Conservation (phyloP, 2,888 invertebrate species). For the Carcina quercana region DNA sequence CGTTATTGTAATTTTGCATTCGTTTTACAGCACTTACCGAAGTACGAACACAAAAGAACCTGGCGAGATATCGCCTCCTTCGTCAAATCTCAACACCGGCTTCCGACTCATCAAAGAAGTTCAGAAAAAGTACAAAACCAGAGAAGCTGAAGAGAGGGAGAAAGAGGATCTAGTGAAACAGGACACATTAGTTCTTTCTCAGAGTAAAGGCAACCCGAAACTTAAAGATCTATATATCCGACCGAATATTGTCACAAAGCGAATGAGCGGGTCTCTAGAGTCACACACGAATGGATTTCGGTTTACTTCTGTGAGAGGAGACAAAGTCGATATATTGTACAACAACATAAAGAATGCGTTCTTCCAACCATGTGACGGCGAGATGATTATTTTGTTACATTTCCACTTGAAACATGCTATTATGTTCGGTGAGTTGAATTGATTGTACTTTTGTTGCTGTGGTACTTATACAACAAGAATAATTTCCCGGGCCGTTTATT, state of each 20-base stretch:
- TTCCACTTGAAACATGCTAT: slow-evolving; percentile 99
- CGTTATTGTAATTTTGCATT: background rate
- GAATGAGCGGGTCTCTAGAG: slow-evolving; percentile 95
- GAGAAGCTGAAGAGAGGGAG: slow-evolving; percentile 98
- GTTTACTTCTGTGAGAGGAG: slow-evolving; percentile 99
- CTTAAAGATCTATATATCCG: slow-evolving; percentile 97
- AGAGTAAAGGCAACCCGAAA: slow-evolving; percentile 98
- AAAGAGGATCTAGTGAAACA: slow-evolving; percentile 99
- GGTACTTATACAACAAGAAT: background rate
- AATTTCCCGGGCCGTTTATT: too few relatives aligned
- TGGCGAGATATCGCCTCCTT: slow-evolving; percentile 94
- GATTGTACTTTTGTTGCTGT: background rate
- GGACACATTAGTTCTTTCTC: slow-evolving; percentile 94
- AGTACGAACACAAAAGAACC: slow-evolving; percentile 98
- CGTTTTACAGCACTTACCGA: slow-evolving; percentile 85
- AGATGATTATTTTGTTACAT: slow-evolving; percentile 99
- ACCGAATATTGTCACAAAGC: slow-evolving; percentile 98
- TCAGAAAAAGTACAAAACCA: slow-evolving; percentile 97
- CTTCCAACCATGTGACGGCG: slow-evolving; percentile 99
- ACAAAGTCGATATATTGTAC: slow-evolving; percentile 99
- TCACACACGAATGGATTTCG: slow-evolving; percentile 97
- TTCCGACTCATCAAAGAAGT: slow-evolving; percentile 99
- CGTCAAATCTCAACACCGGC: slow-evolving; percentile 96
- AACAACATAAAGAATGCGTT: slow-evolving; percentile 99
- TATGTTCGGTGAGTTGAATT: slow-evolving; percentile 88